Percentiles rank a stretch among this genome's conserved stretches.
Evolutionary conservation across 1,140 invertebrate genomes (phyloP).

Genomic region (Heliothis subflexa): DNA sequence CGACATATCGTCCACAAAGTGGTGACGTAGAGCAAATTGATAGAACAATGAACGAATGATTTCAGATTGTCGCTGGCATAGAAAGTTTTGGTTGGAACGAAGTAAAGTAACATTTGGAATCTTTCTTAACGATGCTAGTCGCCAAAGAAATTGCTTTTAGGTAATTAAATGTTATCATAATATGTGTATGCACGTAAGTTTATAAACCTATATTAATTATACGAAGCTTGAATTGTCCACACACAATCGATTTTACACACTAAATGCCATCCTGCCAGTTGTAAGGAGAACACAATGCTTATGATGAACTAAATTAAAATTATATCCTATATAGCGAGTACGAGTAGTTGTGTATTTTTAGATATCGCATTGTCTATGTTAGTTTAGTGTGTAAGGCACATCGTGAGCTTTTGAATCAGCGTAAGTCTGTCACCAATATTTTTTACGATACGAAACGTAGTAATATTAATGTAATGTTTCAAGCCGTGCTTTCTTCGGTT

Average conservation of each 20-base stretch:
- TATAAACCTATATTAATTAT: conserved; percentile 76
- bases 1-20: conserved; percentile 84
- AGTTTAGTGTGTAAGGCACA: conserved; percentile 81
- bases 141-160: conserved; percentile 82
- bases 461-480: conserved; percentile 64
- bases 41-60: conserved; percentile 55
- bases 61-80: conserved; percentile 38
- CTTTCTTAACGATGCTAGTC: conserved; percentile 84
- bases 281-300: conserved; percentile 83
- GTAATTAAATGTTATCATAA: conserved; percentile 79
- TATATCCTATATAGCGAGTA: conserved; percentile 82
- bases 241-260: conserved; percentile 84
- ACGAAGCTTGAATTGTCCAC: conserved; percentile 84
- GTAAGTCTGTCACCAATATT: conserved; percentile 79
- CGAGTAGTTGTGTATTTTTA: conserved; percentile 85
- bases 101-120: conserved; percentile 75
- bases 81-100: conserved; percentile 31
- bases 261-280: conserved; percentile 84
- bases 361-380: conserved; percentile 85
- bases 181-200: conserved; percentile 81
- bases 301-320: conserved; percentile 82
- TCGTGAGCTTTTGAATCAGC: conserved; percentile 81
- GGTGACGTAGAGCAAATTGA: conserved; percentile 77
- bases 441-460: conserved; percentile 74
- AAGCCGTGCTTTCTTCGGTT: conserved; percentile 69